Evolutionary conservation across 2,113 vertebrate species (phyloP).

Genomic region (Corapipo altera): DNA sequence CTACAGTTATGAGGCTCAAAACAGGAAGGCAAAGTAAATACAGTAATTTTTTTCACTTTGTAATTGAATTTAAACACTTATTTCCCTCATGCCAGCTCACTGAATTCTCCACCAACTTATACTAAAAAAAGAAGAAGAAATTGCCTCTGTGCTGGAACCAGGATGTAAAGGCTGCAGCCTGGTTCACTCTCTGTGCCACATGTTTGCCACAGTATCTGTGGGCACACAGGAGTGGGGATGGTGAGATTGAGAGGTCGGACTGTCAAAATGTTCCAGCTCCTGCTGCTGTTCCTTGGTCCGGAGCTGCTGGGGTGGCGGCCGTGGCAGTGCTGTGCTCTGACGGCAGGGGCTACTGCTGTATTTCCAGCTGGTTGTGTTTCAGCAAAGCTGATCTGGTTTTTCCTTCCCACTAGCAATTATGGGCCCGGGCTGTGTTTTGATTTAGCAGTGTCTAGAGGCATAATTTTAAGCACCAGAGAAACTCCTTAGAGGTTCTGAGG

Average conservation of each 20-base stretch:
- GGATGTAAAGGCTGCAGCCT: neutral
- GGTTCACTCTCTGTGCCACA: neutral
- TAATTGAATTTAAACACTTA: neutral
- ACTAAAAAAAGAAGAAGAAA: neutral
- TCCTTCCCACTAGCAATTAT: neutral
- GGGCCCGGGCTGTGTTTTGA: neutral
- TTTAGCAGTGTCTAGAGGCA: neutral
- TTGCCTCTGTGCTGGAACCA: neutral
- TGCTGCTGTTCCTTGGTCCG: fast-evolving
- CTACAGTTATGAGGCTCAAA: neutral
- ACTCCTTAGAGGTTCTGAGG: neutral
- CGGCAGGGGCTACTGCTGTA: neutral
- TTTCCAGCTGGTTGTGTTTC: neutral
- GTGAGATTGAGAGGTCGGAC: fast-evolving
- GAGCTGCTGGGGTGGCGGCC: neutral
- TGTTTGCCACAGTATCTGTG: neutral
- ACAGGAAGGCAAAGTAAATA: neutral
- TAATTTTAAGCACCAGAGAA: neutral
- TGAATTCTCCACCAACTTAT: neutral
- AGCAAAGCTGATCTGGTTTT: neutral
- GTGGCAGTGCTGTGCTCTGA: neutral
- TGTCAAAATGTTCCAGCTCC: fast-evolving
- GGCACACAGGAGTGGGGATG: neutral
- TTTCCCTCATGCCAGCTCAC: neutral
- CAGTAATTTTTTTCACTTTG: neutral